phyloP scores from a whole-genome alignment of 1,140 invertebrate genomes.

The Lordiphosa collinella region DNA sequence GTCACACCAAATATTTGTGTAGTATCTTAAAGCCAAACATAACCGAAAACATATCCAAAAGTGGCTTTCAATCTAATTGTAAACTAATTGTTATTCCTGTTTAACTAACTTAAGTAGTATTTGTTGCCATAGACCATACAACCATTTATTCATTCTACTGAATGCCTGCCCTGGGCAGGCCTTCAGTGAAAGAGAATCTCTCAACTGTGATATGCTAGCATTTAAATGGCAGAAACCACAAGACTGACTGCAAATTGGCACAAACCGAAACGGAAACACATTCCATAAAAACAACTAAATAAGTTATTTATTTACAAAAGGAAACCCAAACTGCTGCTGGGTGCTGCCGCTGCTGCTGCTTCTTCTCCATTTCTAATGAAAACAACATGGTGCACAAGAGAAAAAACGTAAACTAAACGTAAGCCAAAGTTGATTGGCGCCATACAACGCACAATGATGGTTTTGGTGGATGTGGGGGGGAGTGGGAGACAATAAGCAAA shows the following conservation, averaged over 20 bases:
- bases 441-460: conserved; percentile 37
- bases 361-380: conserved; percentile 53
- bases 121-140: conserved; percentile 1
- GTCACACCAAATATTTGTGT: conserved; percentile 15
- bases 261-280: conserved; percentile 30
- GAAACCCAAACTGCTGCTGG: conserved; percentile 7
- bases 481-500: conserved; percentile 24
- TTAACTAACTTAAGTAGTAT: conserved; percentile 5
- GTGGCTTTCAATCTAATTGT: not conserved
- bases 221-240: no score
- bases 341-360: conserved; percentile 11
- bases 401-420: conserved; percentile 70
- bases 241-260: no score
- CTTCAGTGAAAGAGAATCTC: no score
- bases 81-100: conserved; percentile 3
- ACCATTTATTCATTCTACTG: no score
- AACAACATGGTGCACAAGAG: conserved; percentile 61
- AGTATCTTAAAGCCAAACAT: conserved; percentile 23
- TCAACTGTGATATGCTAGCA: no score
- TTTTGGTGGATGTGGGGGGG: not conserved
- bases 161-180: no score
- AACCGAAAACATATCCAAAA: not conserved
- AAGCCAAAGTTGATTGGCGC: conserved; percentile 76
- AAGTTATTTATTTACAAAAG: conserved; percentile 72
- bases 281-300: conserved; percentile 48